Base-by-base conservation (phyloP, 2,113 vertebrate genomes). In the Ariopsis seemanni region DNA sequence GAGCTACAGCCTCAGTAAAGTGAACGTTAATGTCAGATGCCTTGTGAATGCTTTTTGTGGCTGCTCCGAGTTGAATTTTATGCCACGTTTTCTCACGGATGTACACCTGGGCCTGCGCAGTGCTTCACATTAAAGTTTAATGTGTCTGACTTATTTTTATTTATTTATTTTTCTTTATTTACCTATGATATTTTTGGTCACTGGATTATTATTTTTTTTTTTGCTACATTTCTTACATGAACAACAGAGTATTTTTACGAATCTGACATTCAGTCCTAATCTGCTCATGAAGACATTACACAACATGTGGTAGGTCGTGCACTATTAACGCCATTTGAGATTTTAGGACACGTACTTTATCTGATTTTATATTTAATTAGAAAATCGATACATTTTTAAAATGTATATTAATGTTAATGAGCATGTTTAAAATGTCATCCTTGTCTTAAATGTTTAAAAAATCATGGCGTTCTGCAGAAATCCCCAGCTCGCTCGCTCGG, bases 381-480 rank as follows among this genome's bases (percentile, higher is more conserved):
- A 72, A 72, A 72, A 42, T 34, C 15, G 14, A 34, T 14, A 30
- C 12, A 69, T 69, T 69, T 69, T 17, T 0, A 69, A 67, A 67
- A 27, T 11, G 25, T 1, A 27, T 30, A 10, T 65, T 65, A 65
- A 65, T n/a, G 63, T 65, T 65, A 65, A 65, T n/a, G 63, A 9
- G 2, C 8, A n/a, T n/a, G 15, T 58, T 58, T 17, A 17, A 18
- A 60, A 11, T 65, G 8, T 11, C 3, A 11, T 69, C 12, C 14
- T 30, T 30, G 11, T 67, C 27, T 9, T 67, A 67, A 69, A 12
- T 30, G 65, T 30, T 69, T 69, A 11, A 27, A 30, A 30, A 65
- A n/a, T 65, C 91, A 84, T 22, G 7, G 25, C 12, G n/a, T 75
- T 82, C 69, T 82, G 15, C 57, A 83, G 69, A 83, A 87, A 75